Percentiles rank a stretch among this genome's conserved stretches.
These are phyloP conservation scores for Phoenicopterus ruber DNA, from an alignment of 2,113 vertebrate genomes.

Conservation along the genomic window DNA sequence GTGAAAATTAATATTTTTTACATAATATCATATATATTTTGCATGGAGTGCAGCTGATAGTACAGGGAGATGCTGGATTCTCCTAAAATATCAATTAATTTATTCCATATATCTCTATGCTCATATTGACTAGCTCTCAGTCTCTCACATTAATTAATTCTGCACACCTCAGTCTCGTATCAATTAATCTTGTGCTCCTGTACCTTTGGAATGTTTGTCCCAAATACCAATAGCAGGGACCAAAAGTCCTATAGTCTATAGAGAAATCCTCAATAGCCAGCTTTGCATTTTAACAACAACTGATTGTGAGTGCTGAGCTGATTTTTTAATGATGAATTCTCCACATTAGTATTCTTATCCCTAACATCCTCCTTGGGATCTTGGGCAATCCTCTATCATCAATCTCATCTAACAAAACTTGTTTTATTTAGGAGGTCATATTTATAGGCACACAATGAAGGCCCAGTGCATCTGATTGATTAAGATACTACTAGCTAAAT, in stretches of 20 bases:
- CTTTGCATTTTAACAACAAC: neutral
- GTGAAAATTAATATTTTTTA: neutral
- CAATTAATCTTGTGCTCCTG: neutral
- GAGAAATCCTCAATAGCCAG: neutral
- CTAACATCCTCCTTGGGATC: neutral
- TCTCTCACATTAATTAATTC: constrained; percentile 27
- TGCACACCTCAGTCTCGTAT: neutral
- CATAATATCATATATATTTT: neutral
- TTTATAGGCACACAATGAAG: neutral
- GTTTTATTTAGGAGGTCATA: neutral
- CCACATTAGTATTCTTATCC: neutral
- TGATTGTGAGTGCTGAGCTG: neutral
- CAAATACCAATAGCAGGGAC: neutral
- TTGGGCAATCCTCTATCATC: neutral
- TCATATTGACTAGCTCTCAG: neutral
- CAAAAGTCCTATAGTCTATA: neutral
- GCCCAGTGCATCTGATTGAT: neutral
- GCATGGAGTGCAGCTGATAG: neutral
- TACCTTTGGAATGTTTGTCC: neutral
- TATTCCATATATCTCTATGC: neutral
- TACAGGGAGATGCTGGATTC: neutral
- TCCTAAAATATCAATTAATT: neutral
- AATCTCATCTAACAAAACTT: neutral
- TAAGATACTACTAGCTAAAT: neutral
- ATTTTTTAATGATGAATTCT: neutral